Conservation (phyloP, 2,888 invertebrate genomes). For the Clanis bilineata region DNA sequence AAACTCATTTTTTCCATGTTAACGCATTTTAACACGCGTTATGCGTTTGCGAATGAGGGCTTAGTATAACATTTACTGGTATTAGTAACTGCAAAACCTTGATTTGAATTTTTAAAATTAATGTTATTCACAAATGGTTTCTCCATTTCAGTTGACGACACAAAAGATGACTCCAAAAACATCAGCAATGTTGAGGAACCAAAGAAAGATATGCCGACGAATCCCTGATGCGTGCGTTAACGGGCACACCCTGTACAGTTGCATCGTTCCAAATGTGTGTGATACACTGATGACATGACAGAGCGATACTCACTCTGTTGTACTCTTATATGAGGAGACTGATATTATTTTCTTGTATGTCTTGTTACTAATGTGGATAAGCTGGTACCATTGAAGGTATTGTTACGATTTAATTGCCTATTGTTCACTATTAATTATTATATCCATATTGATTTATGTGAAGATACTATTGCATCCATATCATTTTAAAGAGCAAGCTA, state of each 20-base stretch:
- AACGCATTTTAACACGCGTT: no score
- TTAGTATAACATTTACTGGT: no score
- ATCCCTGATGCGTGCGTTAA: constrained; percentile 81
- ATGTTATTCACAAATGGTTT: background rate
- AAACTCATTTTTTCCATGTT: no score
- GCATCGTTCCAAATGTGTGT: background rate
- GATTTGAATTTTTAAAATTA: background rate
- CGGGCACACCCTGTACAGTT: background rate
- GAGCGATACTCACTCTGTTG: background rate
- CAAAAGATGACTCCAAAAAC: constrained; percentile 84
- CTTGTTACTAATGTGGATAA: background rate
- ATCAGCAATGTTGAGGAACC: constrained; percentile 82
- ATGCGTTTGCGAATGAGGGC: no score
- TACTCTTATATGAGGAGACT: background rate
- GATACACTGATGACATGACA: background rate
- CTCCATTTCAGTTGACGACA: constrained; percentile 81
- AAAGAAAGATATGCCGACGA: constrained; percentile 85
- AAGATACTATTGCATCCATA: background rate
- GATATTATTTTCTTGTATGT: constrained; percentile 1
- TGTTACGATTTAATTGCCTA: background rate
- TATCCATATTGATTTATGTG: background rate
- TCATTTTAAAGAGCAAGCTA: background rate
- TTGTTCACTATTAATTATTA: background rate
- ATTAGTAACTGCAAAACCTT: background rate
- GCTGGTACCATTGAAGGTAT: background rate